Conservation (phyloP, 2,113 vertebrate genomes). For the Microtus ochrogaster region DNA sequence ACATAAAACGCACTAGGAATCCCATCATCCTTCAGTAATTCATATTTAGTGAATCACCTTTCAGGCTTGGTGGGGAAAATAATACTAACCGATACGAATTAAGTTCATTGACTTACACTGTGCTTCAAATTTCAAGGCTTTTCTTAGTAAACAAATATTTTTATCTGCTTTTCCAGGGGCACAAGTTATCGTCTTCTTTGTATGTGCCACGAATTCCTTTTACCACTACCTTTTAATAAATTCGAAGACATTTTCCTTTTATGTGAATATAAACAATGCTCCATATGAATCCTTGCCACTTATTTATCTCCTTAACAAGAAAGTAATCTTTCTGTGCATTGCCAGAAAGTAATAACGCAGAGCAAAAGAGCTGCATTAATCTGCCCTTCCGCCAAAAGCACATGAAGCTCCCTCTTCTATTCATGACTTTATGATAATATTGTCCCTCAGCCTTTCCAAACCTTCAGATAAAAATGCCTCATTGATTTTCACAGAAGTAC, state of each 20-base stretch:
- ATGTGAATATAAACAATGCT: conserved; percentile 46
- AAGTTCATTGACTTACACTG: background rate
- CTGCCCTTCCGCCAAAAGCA: background rate
- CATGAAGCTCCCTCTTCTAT: background rate
- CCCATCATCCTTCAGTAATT: background rate
- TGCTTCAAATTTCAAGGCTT: conserved; percentile 28
- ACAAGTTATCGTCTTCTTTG: background rate
- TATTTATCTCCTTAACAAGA: conserved; percentile 42
- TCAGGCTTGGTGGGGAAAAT: background rate
- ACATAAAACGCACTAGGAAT: background rate
- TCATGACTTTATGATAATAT: background rate
- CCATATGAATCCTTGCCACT: background rate
- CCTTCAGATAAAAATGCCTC: background rate
- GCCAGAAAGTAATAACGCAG: background rate
- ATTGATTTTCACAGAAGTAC: background rate
- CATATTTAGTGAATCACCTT: background rate
- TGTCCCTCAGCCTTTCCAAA: background rate
- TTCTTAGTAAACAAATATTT: conserved; percentile 25
- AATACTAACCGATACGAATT: background rate
- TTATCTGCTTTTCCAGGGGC: conserved; percentile 1
- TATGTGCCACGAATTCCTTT: conserved; percentile 19
- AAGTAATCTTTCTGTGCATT: background rate
- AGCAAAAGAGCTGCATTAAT: background rate
- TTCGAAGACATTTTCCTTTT: conserved; percentile 45
- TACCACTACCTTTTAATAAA: conserved; percentile 30